Percentiles rank a stretch among this genome's conserved stretches.
Conservation (phyloP, 1,140 invertebrate genomes). For the Mizuhopecten yessoensis region DNA sequence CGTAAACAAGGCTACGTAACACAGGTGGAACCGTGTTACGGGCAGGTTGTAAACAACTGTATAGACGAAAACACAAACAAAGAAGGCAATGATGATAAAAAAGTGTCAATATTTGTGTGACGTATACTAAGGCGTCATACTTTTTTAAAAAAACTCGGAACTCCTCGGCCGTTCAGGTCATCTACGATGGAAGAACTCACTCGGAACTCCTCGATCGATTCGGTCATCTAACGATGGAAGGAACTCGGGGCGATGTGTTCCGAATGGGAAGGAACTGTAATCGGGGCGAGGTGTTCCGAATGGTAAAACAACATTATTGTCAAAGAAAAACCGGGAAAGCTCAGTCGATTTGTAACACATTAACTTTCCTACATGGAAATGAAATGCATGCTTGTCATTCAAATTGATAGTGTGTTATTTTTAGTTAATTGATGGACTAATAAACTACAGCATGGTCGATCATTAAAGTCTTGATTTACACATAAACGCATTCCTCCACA, state of each 20-base stretch:
- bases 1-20: neutral
- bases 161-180: too few relatives aligned
- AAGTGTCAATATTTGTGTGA: neutral
- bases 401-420: neutral
- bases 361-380: neutral
- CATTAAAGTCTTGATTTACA: slow-evolving; percentile 27
- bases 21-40: neutral
- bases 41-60: neutral
- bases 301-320: neutral
- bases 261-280: too few relatives aligned
- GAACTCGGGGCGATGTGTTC: too few relatives aligned
- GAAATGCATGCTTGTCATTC: neutral
- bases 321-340: neutral
- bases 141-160: too few relatives aligned
- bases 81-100: neutral
- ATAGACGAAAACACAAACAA: neutral
- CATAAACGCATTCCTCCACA: neutral
- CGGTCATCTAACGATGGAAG: too few relatives aligned
- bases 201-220: too few relatives aligned
- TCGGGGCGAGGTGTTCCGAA: too few relatives aligned
- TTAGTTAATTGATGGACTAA: slow-evolving; percentile 2
- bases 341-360: neutral
- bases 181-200: too few relatives aligned
- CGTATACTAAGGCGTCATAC: neutral
- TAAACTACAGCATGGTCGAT: slow-evolving; percentile 18